Base-by-base conservation (phyloP, 2,888 invertebrate genomes). In the Mesopsocus fuscifrons region DNA sequence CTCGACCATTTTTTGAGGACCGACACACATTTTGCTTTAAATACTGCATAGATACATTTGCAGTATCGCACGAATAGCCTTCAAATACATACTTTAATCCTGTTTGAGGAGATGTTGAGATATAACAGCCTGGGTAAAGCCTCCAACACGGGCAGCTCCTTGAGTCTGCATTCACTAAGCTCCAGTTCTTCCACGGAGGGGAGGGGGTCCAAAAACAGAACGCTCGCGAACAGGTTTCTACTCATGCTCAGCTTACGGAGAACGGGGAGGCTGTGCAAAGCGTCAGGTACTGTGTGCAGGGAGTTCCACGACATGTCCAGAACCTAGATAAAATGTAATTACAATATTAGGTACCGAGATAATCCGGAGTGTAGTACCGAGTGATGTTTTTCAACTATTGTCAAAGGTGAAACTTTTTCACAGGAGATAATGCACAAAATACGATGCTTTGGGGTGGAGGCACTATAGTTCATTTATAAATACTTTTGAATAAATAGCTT, bases 251-350 rank as follows among this genome's bases (percentile, higher is more conserved):
- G 38, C 20, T 38, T 38, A 13, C 38, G 15, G 5, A 38, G 20
- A 13, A 38, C 17, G 3, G 16, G 16, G 20, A 38, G 38, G 20
- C 20, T 15, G 8, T 18, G 6, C 5, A 38, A 13, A 5, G 38
- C 38, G 4, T 15, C 17, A 6, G 38, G 38, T 20, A 38, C 38
- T 5, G 5, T 5, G 11, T 18, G 18, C 18, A 38, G 21, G n/a
- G 38, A 5, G 18, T 38, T 38, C 11, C 4, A 20, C 11, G 6
- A 9, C 6, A 38, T 16, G 21, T 38, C 38, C 18, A 38, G 21
- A 17, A 38, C 38, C 38, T 38, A n/a, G n/a, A n/a, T n/a, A 11
- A 38, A 38, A 38, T 20, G 20, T 18, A 38, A 38, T 20, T 20
- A 38, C 5, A 38, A 38, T 30, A 11, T n/a, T n/a, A n/a, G n/a